These are phyloP conservation scores for Andrena camellia DNA, from an alignment of 2,888 invertebrate genomes.

Conservation along the genomic window DNA sequence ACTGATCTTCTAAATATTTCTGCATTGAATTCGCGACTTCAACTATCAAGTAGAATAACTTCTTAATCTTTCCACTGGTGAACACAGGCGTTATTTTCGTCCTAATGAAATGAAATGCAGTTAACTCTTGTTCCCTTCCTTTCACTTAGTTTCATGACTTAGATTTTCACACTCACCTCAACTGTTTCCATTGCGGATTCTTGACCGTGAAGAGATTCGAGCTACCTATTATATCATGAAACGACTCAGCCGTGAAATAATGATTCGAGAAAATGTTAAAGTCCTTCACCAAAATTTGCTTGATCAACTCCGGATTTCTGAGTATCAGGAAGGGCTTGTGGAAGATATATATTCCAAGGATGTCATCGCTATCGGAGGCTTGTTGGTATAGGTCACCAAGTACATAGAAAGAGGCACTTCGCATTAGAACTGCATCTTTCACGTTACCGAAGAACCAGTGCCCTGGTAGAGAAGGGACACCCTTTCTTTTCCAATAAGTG, in stretches of 20 bases:
- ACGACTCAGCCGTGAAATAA: slow-evolving; percentile 79
- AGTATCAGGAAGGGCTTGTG: slow-evolving; percentile 85
- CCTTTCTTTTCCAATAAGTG: slow-evolving; percentile 74
- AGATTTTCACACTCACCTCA: slow-evolving; percentile 75
- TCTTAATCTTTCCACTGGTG: slow-evolving; percentile 86
- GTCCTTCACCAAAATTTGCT: slow-evolving; percentile 85
- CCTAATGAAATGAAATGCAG: slow-evolving; percentile 28
- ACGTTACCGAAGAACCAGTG: slow-evolving; percentile 74
- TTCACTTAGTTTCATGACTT: too few species aligned
- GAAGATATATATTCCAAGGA: slow-evolving; percentile 85
- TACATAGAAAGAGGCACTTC: slow-evolving; percentile 51
- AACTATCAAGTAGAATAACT: slow-evolving; percentile 84
- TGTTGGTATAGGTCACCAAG: slow-evolving; percentile 68
- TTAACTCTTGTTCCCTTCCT: neutral
- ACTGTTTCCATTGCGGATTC: slow-evolving; percentile 86
- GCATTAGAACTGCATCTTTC: slow-evolving; percentile 63
- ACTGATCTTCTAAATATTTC: slow-evolving; percentile 60
- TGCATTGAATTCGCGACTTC: slow-evolving; percentile 79
- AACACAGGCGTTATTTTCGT: slow-evolving; percentile 86
- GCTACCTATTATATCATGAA: slow-evolving; percentile 79
- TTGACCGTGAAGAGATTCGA: slow-evolving; percentile 83
- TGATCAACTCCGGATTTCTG: slow-evolving; percentile 85
- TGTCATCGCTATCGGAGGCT: slow-evolving; percentile 63
- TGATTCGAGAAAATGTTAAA: slow-evolving; percentile 85
- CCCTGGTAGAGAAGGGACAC: slow-evolving; percentile 66